phyloP scores from a whole-genome alignment of 2,888 invertebrate species.

The Ichneumoninae sp. region DNA sequence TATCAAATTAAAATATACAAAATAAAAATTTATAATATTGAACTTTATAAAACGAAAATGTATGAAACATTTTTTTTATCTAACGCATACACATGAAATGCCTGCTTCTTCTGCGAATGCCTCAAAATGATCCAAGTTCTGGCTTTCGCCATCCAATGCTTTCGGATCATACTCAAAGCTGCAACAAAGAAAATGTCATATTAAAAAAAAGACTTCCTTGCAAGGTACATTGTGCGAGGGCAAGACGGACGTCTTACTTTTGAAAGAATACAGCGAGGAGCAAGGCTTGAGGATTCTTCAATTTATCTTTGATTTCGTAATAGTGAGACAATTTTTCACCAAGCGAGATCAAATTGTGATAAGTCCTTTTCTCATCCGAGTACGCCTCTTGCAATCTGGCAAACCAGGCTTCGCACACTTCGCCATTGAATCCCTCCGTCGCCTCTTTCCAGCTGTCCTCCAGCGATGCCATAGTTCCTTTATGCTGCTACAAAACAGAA shows the following conservation, averaged over 20 bases:
- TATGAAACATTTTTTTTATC: slow-evolving; percentile 5
- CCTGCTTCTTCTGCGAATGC: slow-evolving; percentile 85
- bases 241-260: slow-evolving; percentile 83
- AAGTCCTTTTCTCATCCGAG: slow-evolving; percentile 84
- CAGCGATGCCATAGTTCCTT: slow-evolving; percentile 77
- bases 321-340: slow-evolving; percentile 84
- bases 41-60: neutral
- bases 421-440: slow-evolving; percentile 78
- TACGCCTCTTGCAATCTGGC: slow-evolving; percentile 82
- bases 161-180: slow-evolving; percentile 87
- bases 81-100: slow-evolving; percentile 82
- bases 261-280: slow-evolving; percentile 86
- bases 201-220: neutral
- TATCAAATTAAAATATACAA: too few relatives aligned
- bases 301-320: slow-evolving; percentile 82
- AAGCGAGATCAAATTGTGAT: slow-evolving; percentile 85
- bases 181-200: slow-evolving; percentile 67
- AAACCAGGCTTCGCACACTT: slow-evolving; percentile 83
- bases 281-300: slow-evolving; percentile 84
- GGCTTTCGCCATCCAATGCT: slow-evolving; percentile 85
- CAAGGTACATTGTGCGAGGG: neutral
- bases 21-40: too few relatives aligned
- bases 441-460: slow-evolving; percentile 83
- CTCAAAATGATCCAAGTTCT: slow-evolving; percentile 85
- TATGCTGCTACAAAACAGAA: neutral